Conservation (phyloP, 2,888 invertebrate species). For the Mycogona germanica region DNA sequence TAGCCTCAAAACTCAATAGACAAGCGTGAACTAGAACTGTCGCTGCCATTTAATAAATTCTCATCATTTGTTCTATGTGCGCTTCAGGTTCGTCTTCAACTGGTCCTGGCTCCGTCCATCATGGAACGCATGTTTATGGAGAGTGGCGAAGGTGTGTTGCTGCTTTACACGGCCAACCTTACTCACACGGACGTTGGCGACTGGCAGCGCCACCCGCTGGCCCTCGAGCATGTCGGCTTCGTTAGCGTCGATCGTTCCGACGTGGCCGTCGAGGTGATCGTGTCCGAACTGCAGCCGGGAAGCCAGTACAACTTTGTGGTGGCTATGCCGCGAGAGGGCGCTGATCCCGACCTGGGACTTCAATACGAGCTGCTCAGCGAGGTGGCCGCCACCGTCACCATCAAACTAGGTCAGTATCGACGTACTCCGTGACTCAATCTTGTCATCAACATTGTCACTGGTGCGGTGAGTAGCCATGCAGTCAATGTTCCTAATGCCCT, state of each 20-base stretch:
- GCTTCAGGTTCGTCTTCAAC: constrained; percentile 15
- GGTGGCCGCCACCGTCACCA: constrained; percentile 6
- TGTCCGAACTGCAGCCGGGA: constrained; percentile 12
- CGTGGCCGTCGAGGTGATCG: constrained; percentile 8
- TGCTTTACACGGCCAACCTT: constrained; percentile 13
- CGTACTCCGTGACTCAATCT: no score
- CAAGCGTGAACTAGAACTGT: no score
- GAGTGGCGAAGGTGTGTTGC: neutral
- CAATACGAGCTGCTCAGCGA: constrained; percentile 15
- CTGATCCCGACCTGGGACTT: constrained; percentile 14
- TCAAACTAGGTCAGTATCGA: constrained; percentile 11
- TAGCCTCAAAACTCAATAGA: no score
- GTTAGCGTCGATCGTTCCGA: constrained; percentile 15
- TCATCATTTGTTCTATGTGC: no score
- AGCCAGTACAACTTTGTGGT: constrained; percentile 16
- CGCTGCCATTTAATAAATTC: no score
- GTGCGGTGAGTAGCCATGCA: no score
- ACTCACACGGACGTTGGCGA: constrained; percentile 10
- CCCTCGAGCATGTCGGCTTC: constrained; percentile 15
- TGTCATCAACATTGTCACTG: neutral
- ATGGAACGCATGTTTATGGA: constrained; percentile 17
- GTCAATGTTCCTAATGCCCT: neutral
- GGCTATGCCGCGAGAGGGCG: neutral
- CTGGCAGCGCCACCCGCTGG: constrained; percentile 14
- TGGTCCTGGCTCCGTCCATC: constrained; percentile 4